Evolutionary conservation across 2,888 invertebrate genomes (phyloP), one percentile per base, ranked within the genome.

Genomic region (Eucera pruinosa): DNA sequence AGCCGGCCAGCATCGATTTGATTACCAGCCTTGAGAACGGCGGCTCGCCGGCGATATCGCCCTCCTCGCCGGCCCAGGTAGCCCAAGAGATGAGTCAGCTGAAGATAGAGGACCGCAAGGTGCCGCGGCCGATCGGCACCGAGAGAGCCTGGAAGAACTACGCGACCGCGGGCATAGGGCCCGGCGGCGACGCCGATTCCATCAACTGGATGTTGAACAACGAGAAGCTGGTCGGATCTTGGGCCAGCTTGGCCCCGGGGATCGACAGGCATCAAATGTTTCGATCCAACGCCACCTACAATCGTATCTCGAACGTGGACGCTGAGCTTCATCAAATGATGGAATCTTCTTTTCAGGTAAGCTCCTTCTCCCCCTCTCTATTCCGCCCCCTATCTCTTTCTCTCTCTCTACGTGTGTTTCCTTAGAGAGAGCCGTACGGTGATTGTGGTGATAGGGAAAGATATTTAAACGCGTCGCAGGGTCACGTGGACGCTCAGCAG

Each of bases 51-150:
- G 91, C 92, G 9, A 92, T 93, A 80, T 93, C 93, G 67, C 93
- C 93, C 47, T 94, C 92, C 65, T 94, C 93, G 36, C 93, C 93
- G 43, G 93, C 91, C 33, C 93, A 87, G 86, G 88, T 90, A 0
- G 82, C 88, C 3, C 91, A 91, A 52, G 92, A 92, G 15, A 89
- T 91, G 85, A 91, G 77, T 81, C 92, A 89, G 65, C 85, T 89
- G 77, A 92, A 89, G 54, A 86, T 93, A 50, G 94, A 94, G 78
- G 94, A 94, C 74, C 90, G 94, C 33, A 95, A 96, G 92, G 93
- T 93, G 55, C 95, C 96, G 54, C 93, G 96, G 4, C 97, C 97
- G 61, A 97, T 97, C 90, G 97, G 97, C 82, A 97, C 96, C 0
- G 97, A 97, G 93, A 94, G 97, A 87, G 95, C 95, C 43, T 95